phyloP scores from a whole-genome alignment of 2,113 vertebrate species.

The Coptodon rendalli region DNA sequence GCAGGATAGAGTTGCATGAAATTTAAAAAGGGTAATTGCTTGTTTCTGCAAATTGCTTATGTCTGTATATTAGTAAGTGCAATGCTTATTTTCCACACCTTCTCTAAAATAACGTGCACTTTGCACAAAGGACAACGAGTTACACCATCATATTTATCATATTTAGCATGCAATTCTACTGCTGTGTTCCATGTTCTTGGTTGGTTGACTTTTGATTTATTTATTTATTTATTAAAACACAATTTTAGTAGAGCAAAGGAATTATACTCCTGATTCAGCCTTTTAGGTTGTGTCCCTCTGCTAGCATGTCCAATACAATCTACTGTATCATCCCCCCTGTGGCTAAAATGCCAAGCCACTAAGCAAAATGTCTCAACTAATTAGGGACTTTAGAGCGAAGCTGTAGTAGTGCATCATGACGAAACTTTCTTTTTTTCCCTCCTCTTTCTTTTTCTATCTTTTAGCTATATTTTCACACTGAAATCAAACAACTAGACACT shows the following conservation, averaged over 20 bases:
- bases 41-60: conserved; percentile 25
- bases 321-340: conserved; percentile 55
- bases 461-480: neutral
- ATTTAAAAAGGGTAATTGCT: conserved; percentile 26
- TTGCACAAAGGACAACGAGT: neutral
- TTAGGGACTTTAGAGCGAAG: conserved; percentile 39
- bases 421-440: neutral
- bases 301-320: conserved; percentile 52
- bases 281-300: conserved; percentile 35
- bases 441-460: neutral
- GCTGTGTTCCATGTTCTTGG: neutral
- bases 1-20: conserved; percentile 10
- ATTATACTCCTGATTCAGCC: conserved; percentile 47
- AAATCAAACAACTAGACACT: neutral
- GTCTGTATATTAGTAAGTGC: conserved; percentile 5
- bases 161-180: neutral
- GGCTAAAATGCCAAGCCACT: conserved; percentile 58
- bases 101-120: neutral
- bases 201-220: neutral
- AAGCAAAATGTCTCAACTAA: conserved; percentile 66
- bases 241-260: neutral
- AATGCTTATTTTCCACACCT: conserved; percentile 6
- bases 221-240: neutral
- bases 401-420: conserved; percentile 37
- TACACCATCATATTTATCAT: neutral